Evolutionary conservation across 2,113 vertebrate genomes (phyloP).

Genomic region (Pedetes capensis): DNA sequence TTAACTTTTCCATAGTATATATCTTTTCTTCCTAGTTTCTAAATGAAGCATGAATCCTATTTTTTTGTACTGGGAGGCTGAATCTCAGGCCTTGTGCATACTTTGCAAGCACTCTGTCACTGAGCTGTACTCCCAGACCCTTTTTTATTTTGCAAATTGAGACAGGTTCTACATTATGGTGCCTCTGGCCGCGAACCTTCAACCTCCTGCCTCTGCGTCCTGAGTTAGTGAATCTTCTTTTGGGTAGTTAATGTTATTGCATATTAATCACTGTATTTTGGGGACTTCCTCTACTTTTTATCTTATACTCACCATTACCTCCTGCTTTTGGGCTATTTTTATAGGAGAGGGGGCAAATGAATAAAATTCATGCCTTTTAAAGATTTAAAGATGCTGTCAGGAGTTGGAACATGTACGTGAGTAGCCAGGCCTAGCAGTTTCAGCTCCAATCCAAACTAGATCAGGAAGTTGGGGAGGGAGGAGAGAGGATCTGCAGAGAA

Average conservation of each 20-base stretch:
- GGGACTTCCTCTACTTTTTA: neutral
- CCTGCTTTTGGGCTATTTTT: neutral
- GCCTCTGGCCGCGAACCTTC: too few relatives aligned
- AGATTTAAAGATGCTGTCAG: neutral
- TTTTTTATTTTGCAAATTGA: too few relatives aligned
- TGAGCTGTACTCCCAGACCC: too few relatives aligned
- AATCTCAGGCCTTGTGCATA: too few relatives aligned
- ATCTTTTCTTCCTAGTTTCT: neutral
- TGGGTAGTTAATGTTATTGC: neutral
- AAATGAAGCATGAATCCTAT: neutral
- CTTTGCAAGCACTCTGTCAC: too few relatives aligned
- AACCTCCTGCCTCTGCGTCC: too few relatives aligned
- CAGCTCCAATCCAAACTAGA: neutral
- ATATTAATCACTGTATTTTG: neutral
- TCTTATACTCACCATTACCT: neutral
- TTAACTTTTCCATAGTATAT: constrained; percentile 10
- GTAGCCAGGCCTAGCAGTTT: neutral
- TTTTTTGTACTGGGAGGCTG: too few relatives aligned
- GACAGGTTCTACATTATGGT: too few relatives aligned
- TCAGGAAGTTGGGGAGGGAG: neutral
- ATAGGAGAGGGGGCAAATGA: neutral
- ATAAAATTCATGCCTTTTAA: neutral
- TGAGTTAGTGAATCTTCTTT: neutral
- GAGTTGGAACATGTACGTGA: neutral
- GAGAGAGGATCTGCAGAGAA: neutral